These are phyloP conservation scores for Nomada flava DNA, from an alignment of 2,888 invertebrate genomes.

Conservation along the genomic window DNA sequence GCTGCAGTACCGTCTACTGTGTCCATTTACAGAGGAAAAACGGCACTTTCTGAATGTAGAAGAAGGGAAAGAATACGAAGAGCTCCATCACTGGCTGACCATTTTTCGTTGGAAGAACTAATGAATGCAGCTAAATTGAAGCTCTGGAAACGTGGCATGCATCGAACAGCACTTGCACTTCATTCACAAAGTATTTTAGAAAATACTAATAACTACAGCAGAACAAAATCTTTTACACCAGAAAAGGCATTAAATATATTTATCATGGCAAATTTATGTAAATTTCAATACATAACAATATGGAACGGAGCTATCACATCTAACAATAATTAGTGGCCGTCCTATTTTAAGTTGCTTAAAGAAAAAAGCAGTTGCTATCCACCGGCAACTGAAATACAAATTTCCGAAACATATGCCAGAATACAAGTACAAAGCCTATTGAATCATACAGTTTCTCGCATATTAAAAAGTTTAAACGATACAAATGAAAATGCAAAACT, in stretches of 20 bases:
- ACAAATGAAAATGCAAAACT: no score
- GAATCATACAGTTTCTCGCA: no score
- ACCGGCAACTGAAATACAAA: not conserved
- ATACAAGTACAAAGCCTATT: no score
- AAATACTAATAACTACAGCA: not conserved
- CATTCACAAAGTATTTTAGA: not conserved
- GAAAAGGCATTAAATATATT: constrained; percentile 22
- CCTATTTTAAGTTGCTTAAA: constrained; percentile 1
- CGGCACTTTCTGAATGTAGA: no score
- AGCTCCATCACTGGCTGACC: not conserved
- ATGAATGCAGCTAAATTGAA: constrained; percentile 4
- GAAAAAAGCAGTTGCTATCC: constrained; percentile 20
- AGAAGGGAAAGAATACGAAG: no score
- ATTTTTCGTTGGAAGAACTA: constrained; percentile 1
- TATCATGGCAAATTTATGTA: constrained; percentile 15
- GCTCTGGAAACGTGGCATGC: not conserved
- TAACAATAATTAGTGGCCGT: constrained; percentile 1
- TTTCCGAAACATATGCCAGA: no score
- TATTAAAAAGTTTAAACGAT: no score
- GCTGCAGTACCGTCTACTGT: no score
- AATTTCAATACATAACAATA: constrained; percentile 20
- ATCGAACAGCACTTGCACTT: constrained; percentile 1
- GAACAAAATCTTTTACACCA: not conserved
- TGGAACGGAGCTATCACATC: constrained; percentile 18
- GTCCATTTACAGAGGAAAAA: no score